Evolutionary conservation across 2,888 invertebrate species (phyloP), one percentile per base, ranked within the genome.

Genomic region (Drosophila hamatofila): DNA sequence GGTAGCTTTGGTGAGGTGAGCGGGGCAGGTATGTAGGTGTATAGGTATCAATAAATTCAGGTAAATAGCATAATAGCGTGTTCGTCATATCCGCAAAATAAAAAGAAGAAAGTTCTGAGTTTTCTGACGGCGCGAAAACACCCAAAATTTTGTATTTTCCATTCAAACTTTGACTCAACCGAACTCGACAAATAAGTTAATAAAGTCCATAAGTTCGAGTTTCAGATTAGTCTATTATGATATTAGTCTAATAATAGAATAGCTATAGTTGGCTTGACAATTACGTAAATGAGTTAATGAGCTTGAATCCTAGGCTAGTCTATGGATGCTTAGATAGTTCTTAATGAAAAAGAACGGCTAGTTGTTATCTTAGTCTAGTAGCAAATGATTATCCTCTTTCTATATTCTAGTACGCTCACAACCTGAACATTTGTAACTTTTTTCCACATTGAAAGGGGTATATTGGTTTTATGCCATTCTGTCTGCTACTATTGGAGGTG

Each of bases 21-120:
- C 27, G 30, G 49, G 7, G 7, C n/a, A 5, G 46, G 46, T 16
- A 23, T 12, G 57, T 37, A 12, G 48, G 48, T 27, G 54, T 42
- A 11, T 11, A 41, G 33, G 21, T 52, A 16, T 25, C 37, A 7
- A 21, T 21, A 7, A 21, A 3, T 7, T 21, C n/a, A n/a, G 14
- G 23, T n/a, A 37, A 52, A 37, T n/a, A n/a, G 7, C 52, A 49
- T 30, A 21, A 27, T 16, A 39, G 39, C 30, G 12, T n/a, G 54
- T n/a, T 21, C 14, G 14, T 51, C 49, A 49, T 23, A n/a, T 30
- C 30, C 48, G 48, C 35, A n/a, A 51, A 42, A 42, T 21, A 30
- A 16, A 39, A 30, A 16, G 12, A 42, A 16, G 21, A 54, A 54
- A 27, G 12, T 25, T 35, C 52, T 37, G n/a, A 33, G 14, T 14